phyloP scores from a whole-genome alignment of 2,113 vertebrate genomes.

The Abramis brama region DNA sequence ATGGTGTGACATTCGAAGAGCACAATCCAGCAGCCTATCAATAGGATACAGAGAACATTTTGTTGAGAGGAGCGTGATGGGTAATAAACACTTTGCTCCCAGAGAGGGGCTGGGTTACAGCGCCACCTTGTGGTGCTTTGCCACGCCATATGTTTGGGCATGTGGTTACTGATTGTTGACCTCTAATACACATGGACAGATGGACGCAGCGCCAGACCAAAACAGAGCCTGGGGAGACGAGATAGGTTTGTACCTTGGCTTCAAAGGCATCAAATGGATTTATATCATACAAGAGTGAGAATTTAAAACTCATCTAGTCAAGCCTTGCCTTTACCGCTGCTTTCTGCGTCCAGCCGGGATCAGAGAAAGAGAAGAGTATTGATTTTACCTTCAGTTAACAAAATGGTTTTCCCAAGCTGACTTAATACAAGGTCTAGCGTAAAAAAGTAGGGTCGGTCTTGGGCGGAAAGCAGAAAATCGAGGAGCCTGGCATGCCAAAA shows the following conservation, averaged over 20 bases:
- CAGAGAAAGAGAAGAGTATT: conserved; percentile 24
- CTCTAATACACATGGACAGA: conserved; percentile 24
- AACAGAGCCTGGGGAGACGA: conserved; percentile 26
- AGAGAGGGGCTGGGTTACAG: conserved; percentile 65
- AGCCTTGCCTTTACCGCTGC: not conserved
- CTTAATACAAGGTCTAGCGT: conserved; percentile 39
- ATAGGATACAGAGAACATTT: conserved; percentile 62
- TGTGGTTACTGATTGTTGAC: conserved; percentile 15
- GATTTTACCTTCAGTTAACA: conserved; percentile 45
- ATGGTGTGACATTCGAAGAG: conserved; percentile 71
- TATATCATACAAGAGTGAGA: conserved; percentile 4
- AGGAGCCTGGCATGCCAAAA: not conserved
- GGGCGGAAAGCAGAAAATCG: conserved; percentile 15
- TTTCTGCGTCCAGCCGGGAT: conserved; percentile 8
- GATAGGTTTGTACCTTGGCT: conserved; percentile 34
- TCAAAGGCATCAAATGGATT: conserved; percentile 27
- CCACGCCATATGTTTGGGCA: not conserved
- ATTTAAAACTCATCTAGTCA: conserved; percentile 10
- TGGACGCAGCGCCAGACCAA: conserved; percentile 20
- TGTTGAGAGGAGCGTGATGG: conserved; percentile 48
- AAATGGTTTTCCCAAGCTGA: conserved; percentile 50
- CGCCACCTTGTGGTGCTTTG: conserved; percentile 67
- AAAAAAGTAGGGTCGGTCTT: conserved; percentile 19
- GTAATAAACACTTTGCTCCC: conserved; percentile 52
- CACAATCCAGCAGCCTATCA: conserved; percentile 63